Evolutionary conservation across 2,888 invertebrate genomes (phyloP).

Genomic region (Pseudoips prasinana): DNA sequence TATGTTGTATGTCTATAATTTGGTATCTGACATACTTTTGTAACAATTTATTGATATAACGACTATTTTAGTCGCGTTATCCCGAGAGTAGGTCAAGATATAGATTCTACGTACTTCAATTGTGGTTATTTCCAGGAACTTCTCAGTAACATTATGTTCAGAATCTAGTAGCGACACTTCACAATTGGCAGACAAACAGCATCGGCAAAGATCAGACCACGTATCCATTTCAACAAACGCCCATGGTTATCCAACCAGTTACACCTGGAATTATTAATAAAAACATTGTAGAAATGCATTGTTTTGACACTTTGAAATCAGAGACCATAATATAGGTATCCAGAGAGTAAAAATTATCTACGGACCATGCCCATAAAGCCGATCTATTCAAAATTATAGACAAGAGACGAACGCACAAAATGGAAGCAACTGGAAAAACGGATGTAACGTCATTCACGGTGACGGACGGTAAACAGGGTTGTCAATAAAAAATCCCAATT

Average conservation of each 20-base stretch:
- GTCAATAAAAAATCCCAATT: too few relatives aligned
- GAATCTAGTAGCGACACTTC: constrained; percentile 66
- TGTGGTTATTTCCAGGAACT: constrained; percentile 67
- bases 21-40: constrained; percentile 17
- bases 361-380: constrained; percentile 79
- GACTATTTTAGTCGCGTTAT: not conserved
- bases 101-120: constrained; percentile 56
- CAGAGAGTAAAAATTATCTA: constrained; percentile 82
- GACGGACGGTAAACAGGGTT: too few relatives aligned
- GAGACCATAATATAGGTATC: constrained; percentile 64
- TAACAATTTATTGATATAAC: constrained; percentile 8
- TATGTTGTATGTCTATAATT: constrained; percentile 31
- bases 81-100: not conserved
- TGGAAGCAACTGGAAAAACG: constrained; percentile 51
- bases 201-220: constrained; percentile 73
- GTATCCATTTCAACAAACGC: constrained; percentile 65
- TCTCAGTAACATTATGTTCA: constrained; percentile 54
- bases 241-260: constrained; percentile 52
- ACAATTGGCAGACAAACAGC: constrained; percentile 68
- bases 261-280: constrained; percentile 59
- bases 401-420: constrained; percentile 70
- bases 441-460: constrained; percentile 31
- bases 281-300: constrained; percentile 51
- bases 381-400: constrained; percentile 78
- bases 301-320: constrained; percentile 69